Percentiles rank a stretch among this genome's conserved stretches.
phyloP scores from a whole-genome alignment of 2,113 vertebrate genomes.

The Madoqua kirkii region DNA sequence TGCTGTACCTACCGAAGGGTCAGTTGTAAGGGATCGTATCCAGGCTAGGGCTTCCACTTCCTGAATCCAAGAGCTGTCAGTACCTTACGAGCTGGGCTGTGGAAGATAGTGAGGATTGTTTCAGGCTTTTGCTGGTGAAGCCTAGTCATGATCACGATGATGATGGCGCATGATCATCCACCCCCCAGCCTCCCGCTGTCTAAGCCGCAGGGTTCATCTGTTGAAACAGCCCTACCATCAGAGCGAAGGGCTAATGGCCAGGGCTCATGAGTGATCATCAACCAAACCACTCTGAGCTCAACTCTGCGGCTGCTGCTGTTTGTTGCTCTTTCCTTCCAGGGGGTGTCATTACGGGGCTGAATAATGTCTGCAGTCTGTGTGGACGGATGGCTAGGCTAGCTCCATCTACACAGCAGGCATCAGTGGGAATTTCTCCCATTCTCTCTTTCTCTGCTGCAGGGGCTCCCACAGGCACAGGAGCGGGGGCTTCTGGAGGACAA shows the following conservation, averaged over 20 bases:
- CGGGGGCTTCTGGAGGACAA: neutral
- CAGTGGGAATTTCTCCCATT: no score
- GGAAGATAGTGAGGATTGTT: neutral
- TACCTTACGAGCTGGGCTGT: neutral
- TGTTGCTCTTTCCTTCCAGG: neutral
- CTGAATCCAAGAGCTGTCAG: neutral
- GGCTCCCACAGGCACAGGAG: neutral
- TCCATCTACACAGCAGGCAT: neutral
- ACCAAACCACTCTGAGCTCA: neutral
- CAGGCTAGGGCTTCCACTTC: fast-evolving
- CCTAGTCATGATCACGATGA: neutral
- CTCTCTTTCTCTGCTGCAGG: neutral
- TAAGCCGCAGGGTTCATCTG: neutral
- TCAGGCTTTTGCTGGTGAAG: neutral
- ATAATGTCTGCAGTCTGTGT: neutral
- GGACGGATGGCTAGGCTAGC: neutral
- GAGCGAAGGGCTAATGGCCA: neutral
- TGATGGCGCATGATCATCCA: neutral
- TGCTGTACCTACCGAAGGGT: neutral
- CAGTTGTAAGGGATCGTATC: neutral
- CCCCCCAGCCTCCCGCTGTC: neutral
- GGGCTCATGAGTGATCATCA: neutral
- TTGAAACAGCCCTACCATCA: neutral
- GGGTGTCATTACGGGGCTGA: neutral
- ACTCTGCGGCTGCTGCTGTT: neutral